Evolutionary conservation across 2,113 vertebrate species (phyloP), one percentile per base, ranked within the genome.

Genomic region (Sinocyclocheilus grahami): DNA sequence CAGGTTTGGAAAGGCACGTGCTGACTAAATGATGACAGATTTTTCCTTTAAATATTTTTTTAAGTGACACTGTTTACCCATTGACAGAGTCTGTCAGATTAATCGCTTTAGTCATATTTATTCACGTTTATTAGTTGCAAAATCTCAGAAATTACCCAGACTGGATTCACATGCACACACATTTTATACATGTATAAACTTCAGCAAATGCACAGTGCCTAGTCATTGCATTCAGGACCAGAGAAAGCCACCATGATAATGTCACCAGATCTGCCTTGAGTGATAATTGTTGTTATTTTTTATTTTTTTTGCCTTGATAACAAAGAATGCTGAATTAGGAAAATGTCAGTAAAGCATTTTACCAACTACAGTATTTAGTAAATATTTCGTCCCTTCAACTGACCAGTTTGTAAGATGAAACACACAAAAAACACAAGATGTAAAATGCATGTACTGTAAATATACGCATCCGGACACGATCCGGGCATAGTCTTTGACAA

Each of bases 1-100:
- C 14, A 18, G 75, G 24, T 27, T 78, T 27, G 16, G 24, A 55
- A 55, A 18, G 4, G 16, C 22, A 27, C 27, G 5, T 8, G 72
- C 46, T 55, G 75, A 78, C 24, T 78, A 78, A 78, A 78, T 10
- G 51, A 78, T 78, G 27, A 55, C n/a, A 51, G 16, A 33, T 55
- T 1, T 51, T 30, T 82, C 18, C 55, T 60, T 79, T 62, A 60
- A 79, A 11, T 58, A 4, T 62, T 8, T 30, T 71, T 39, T 30
- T 27, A 72, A 39, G 13, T 82, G 42, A 13, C 42, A 67, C 14
- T 2, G 9, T 16, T 48, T 30, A 1, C 39, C 42, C 62, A 81
- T 24, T 46, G 22, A 65, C 20, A 46, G 1, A 46, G 42, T 46
- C 78, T 27, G 18, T 39, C 27, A n/a, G 6, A 16, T 33, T 55